A percentile compares a stretch with the other conserved stretches of the same genome.
Evolutionary conservation across 1,140 invertebrate genomes (phyloP).

Genomic region (Scaptomyza hsui): DNA sequence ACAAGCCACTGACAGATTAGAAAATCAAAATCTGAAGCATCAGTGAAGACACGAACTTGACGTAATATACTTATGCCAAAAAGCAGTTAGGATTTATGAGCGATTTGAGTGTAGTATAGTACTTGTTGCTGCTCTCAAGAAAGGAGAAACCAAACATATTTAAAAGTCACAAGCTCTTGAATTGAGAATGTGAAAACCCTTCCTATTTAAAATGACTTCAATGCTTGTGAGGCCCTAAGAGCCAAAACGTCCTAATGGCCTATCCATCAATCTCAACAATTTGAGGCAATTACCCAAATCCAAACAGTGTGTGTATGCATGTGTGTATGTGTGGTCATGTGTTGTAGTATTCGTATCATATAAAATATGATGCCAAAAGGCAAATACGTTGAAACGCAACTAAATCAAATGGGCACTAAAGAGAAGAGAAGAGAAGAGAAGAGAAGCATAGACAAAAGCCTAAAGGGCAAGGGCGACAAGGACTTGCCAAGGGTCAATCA

Average conservation of each 20-base stretch:
- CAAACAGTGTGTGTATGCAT: conserved; percentile 7
- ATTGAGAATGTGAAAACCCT: not conserved
- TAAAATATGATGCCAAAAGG: conserved; percentile 39
- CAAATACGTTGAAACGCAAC: conserved; percentile 25
- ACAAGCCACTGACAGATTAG: not conserved
- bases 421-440: too few species aligned
- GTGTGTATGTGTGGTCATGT: too few species aligned
- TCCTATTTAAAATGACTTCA: not conserved
- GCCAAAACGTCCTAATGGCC: conserved; percentile 20
- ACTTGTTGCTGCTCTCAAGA: not conserved
- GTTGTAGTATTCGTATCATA: conserved; percentile 16
- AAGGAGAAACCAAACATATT: too few species aligned
- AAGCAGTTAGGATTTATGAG: not conserved
- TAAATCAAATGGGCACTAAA: conserved; percentile 16
- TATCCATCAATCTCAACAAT: conserved; percentile 40
- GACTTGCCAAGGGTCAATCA: conserved; percentile 42
- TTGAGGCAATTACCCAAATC: conserved; percentile 19
- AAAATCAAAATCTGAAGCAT: not conserved
- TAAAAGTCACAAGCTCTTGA: too few species aligned
- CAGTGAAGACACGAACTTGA: not conserved
- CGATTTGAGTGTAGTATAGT: not conserved
- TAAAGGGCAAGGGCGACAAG: not conserved
- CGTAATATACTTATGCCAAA: not conserved
- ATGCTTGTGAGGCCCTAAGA: not conserved
- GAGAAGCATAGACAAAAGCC: not conserved